Percentiles rank a stretch among this genome's conserved stretches.
Conservation (phyloP, 2,888 invertebrate genomes). For the Tolmerus cingulatus region DNA sequence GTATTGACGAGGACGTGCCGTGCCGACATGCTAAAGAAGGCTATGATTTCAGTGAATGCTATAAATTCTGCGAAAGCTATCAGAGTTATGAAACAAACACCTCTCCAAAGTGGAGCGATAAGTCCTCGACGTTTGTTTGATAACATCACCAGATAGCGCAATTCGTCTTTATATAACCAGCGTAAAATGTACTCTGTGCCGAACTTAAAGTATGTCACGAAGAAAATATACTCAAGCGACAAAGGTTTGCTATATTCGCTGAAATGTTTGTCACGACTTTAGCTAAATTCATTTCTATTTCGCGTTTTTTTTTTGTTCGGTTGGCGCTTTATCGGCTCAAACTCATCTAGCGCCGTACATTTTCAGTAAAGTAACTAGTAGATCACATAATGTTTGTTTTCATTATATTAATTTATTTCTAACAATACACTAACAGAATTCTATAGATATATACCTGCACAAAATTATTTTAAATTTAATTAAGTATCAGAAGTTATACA, state of each 20-base stretch:
- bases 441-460: neutral
- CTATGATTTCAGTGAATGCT: neutral
- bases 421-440: neutral
- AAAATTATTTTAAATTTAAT: neutral
- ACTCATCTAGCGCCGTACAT: neutral
- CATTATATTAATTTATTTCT: neutral
- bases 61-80: constrained; percentile 21
- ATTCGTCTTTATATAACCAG: neutral
- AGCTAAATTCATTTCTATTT: neutral
- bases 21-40: neutral
- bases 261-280: neutral
- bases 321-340: neutral
- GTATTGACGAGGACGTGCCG: constrained; percentile 17
- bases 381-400: neutral
- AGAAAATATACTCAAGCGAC: neutral
- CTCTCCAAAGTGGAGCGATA: neutral
- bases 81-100: neutral
- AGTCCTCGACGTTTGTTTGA: neutral
- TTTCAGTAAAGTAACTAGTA: neutral
- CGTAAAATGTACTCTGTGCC: neutral
- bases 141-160: neutral
- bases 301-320: neutral
- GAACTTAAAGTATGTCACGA: neutral
- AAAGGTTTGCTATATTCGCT: neutral
- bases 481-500: neutral